A percentile compares a stretch with the other conserved stretches of the same genome.
Evolutionary conservation across 1,140 invertebrate genomes (phyloP).

Genomic region (Bradysia coprophila): DNA sequence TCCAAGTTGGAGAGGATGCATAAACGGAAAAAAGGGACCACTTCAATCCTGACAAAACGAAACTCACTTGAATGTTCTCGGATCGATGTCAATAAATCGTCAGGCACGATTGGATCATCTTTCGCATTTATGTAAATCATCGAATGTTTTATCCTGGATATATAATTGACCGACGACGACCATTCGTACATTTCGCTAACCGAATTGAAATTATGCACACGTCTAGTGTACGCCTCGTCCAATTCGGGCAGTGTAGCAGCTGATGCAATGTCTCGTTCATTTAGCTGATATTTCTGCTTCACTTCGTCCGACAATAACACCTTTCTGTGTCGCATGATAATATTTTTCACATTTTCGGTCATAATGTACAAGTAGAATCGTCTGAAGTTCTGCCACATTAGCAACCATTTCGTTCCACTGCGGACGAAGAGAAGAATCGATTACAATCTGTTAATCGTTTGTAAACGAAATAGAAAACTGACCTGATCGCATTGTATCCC

Average conservation of each 20-base stretch:
- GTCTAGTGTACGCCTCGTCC: constrained; percentile 73
- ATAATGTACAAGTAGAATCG: constrained; percentile 81
- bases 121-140: constrained; percentile 77
- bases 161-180: constrained; percentile 60
- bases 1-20: no score
- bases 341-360: constrained; percentile 75
- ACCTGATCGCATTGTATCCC: constrained; percentile 78
- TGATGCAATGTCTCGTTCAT: constrained; percentile 61
- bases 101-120: constrained; percentile 78
- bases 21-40: no score
- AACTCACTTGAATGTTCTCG: constrained; percentile 47
- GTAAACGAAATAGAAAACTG: constrained; percentile 21
- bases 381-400: constrained; percentile 75
- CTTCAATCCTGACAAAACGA: constrained; percentile 2
- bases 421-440: constrained; percentile 7
- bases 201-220: constrained; percentile 54
- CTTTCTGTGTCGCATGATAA: constrained; percentile 61
- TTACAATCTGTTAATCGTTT: background rate
- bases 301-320: constrained; percentile 56
- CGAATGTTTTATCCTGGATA: constrained; percentile 56
- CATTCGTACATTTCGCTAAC: constrained; percentile 64
- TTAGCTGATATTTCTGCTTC: constrained; percentile 43
- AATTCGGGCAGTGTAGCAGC: constrained; percentile 71
- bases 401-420: constrained; percentile 56
- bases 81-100: constrained; percentile 46